These are phyloP conservation scores for Ophion ventricosus DNA, from an alignment of 2,888 invertebrate genomes.

Conservation along the genomic window DNA sequence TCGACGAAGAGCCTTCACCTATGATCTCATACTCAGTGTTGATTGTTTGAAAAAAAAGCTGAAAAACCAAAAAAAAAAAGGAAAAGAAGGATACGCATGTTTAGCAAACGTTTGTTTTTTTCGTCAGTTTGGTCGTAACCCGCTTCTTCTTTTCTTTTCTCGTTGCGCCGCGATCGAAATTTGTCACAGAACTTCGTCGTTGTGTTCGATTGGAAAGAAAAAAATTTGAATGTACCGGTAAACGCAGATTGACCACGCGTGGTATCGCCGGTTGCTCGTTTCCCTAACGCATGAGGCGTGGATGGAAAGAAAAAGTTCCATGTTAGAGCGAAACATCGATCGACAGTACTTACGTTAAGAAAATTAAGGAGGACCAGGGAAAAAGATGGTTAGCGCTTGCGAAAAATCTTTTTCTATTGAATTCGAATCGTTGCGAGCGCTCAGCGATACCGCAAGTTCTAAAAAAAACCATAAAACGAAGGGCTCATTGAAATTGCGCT, in stretches of 20 bases:
- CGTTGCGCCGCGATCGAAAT: neutral
- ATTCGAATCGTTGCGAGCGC: neutral
- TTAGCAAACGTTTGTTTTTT: neutral
- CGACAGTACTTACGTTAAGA: no score
- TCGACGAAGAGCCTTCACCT: constrained; percentile 31
- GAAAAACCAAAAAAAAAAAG: constrained; percentile 17
- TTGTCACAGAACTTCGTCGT: neutral
- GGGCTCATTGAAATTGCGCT: constrained; percentile 1
- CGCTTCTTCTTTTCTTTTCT: neutral
- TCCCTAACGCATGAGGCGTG: neutral
- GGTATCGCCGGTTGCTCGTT: no score
- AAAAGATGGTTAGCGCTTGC: constrained; percentile 12
- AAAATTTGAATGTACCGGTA: neutral
- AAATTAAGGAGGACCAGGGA: neutral
- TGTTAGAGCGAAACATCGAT: constrained; percentile 26
- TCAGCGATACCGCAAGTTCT: neutral
- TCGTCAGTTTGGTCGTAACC: neutral
- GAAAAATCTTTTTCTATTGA: constrained; percentile 21
- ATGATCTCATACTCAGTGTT: constrained; percentile 63
- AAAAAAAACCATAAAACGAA: neutral
- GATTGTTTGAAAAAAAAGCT: constrained; percentile 45
- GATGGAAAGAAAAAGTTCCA: constrained; percentile 15
- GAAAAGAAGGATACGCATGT: constrained; percentile 2
- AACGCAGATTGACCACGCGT: neutral
- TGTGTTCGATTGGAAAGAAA: neutral